phyloP scores from a whole-genome alignment of 2,113 vertebrate genomes.

The Macrotus californicus region DNA sequence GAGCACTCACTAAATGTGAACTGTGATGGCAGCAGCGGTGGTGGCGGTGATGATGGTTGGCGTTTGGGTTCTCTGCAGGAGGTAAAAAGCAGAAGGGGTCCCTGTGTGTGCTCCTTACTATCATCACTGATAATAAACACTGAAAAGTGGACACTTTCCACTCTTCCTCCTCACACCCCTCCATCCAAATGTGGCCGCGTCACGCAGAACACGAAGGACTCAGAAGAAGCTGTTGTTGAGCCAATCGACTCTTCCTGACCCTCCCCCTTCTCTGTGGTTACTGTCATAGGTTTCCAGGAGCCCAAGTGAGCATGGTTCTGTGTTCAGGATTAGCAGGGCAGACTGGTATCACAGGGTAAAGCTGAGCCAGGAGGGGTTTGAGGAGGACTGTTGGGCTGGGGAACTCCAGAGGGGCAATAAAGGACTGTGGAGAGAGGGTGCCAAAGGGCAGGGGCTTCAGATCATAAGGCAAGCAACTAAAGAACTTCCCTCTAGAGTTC shows the following conservation, averaged over 20 bases:
- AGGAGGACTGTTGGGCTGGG: background rate
- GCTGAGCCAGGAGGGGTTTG: background rate
- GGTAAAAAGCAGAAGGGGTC: background rate
- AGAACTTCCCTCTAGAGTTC: background rate
- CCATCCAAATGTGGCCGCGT: background rate
- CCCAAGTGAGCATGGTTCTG: background rate
- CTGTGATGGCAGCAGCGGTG: background rate
- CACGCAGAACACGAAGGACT: background rate
- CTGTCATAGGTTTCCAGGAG: background rate
- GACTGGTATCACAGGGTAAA: background rate
- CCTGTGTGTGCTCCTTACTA: background rate
- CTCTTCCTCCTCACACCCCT: background rate
- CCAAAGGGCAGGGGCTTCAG: background rate
- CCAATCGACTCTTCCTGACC: accelerated
- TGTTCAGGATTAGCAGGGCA: background rate
- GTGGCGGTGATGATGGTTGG: background rate
- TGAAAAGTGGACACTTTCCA: background rate
- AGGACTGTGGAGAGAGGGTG: background rate
- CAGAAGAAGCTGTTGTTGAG: background rate
- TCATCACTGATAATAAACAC: background rate
- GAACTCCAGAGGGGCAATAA: background rate
- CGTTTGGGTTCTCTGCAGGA: background rate
- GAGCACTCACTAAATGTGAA: background rate
- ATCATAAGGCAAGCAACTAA: background rate
- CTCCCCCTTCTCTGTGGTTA: background rate